These are phyloP conservation scores for Motacilla alba DNA, from an alignment of 2,113 vertebrate species.

Conservation along the genomic window DNA sequence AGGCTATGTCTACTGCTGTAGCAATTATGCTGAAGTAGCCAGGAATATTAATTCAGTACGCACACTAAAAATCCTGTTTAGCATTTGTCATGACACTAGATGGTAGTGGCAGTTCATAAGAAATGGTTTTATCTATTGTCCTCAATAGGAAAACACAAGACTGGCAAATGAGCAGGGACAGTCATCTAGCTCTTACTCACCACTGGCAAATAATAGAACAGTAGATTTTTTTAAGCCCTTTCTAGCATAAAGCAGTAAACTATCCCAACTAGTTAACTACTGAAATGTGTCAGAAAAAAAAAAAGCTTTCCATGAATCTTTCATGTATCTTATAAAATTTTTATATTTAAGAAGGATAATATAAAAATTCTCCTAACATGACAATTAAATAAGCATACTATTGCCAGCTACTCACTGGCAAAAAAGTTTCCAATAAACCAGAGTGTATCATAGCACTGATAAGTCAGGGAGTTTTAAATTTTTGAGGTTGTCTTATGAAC, in stretches of 20 bases:
- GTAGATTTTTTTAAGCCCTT: not conserved
- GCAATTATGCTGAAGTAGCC: not conserved
- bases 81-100: not conserved
- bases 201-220: not conserved
- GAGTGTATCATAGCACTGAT: not conserved
- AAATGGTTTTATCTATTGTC: not conserved
- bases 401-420: not conserved
- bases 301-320: not conserved
- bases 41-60: not conserved
- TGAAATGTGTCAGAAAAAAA: not conserved
- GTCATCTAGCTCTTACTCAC: not conserved
- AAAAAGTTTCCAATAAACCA: not conserved
- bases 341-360: not conserved
- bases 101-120: not conserved
- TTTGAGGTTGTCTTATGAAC: not conserved
- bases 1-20: not conserved
- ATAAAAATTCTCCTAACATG: not conserved
- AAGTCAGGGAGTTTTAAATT: not conserved
- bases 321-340: not conserved
- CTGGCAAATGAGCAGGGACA: not conserved
- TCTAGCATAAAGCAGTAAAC: not conserved
- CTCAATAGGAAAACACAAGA: not conserved
- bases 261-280: not conserved
- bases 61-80: not conserved
- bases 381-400: not conserved